Evolutionary conservation across 2,113 vertebrate species (phyloP).

Genomic region (Oncorhynchus keta): DNA sequence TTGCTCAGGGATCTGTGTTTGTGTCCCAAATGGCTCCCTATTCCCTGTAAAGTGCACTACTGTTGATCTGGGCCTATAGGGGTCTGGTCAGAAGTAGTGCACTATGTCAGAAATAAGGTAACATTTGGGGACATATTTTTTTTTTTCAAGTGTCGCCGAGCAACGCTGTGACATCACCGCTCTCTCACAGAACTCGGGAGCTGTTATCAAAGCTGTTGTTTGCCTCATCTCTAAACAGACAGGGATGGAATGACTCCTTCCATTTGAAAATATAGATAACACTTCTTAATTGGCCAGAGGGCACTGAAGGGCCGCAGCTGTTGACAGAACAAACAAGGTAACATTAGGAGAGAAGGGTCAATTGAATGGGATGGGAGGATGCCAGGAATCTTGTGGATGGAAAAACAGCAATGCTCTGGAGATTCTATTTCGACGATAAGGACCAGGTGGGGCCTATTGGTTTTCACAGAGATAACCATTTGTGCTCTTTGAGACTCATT

Average conservation of each 20-base stretch:
- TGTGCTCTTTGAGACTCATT: not conserved
- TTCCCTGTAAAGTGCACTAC: too few species aligned
- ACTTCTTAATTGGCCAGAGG: not conserved
- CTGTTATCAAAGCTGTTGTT: slow-evolving; percentile 5
- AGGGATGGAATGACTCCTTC: not conserved
- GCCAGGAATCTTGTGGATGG: not conserved
- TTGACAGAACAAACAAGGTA: not conserved
- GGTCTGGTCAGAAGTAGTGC: too few species aligned
- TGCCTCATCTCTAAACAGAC: not conserved
- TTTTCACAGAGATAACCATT: slow-evolving; percentile 11
- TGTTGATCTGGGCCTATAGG: too few species aligned
- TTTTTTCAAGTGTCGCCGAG: not conserved
- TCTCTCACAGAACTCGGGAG: not conserved
- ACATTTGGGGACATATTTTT: not conserved
- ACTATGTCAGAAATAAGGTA: too few species aligned
- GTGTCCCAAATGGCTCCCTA: too few species aligned
- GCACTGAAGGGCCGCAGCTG: not conserved
- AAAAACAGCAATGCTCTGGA: not conserved
- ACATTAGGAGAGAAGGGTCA: not conserved
- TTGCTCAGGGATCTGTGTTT: not conserved
- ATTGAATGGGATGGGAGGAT: slow-evolving; percentile 2
- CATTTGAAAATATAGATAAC: not conserved
- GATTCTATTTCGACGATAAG: slow-evolving; percentile 18
- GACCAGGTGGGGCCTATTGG: not conserved
- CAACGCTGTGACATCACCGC: not conserved